Base-by-base conservation (phyloP, 2,113 vertebrate species). In the Pseudorhombus dupliciocellatus region DNA sequence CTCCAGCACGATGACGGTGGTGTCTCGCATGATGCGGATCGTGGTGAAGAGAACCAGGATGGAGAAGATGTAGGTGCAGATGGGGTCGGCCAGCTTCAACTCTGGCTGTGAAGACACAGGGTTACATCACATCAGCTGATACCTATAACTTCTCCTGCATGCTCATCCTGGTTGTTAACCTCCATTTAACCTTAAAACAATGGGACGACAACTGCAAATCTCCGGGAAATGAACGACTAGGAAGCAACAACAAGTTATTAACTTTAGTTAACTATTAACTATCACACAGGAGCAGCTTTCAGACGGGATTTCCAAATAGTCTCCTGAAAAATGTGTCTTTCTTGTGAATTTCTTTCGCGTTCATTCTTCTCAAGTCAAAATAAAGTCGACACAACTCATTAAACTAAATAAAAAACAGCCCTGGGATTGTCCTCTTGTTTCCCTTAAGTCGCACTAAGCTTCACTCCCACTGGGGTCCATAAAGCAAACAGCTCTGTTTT, bases 1-100 rank as follows among this genome's bases (percentile, higher is more conserved):
- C 94, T 99, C 98, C 76, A 99, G 88, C 77, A 99, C 94, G 66
- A 99, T 98, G 70, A 98, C 85, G 28, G 93, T 72, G 0, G 97
- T 97, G 90, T 99, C 98, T 84, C 96, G 85, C 72, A 99, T 90
- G 90, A 99, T 97, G 75, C 94, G 95, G 75, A 98, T 26, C 3
- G 98, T 99, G 87, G 97, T 99, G 88, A 96, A 94, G 75, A 97
- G 90, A 81, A 99, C 97, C 81, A 99, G 94, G 75, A 97, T 54
- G 5, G 98, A 99, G 91, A 99, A 99, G 73, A 99, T 79, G 0
- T 98, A 99, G 7, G 98, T 99, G 80, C 97, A 98, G 84, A 99
- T 95, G n/a, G 97, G 97, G 77, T 99, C 97, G 9, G 97, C 98
- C 83, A 99, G 90, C 91, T 99, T 99, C 80, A 96, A 95, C 73